These are phyloP conservation scores for Psittacus erithacus DNA, from an alignment of 2,113 vertebrate species.

Conservation along the genomic window DNA sequence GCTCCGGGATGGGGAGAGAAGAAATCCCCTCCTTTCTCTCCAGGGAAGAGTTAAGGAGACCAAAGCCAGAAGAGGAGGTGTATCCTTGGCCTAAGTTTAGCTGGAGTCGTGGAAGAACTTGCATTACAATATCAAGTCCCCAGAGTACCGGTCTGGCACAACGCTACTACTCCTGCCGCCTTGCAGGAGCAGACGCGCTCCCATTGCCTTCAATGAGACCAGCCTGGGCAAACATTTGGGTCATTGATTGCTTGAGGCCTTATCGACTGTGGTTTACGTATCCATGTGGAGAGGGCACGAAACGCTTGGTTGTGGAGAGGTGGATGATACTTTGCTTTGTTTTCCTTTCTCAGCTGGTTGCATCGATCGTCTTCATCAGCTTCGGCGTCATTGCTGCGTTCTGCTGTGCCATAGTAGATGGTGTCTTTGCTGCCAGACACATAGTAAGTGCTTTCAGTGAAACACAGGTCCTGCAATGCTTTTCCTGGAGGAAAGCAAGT, in stretches of 20 bases:
- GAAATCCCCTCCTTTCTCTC: background rate
- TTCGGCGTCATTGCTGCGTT: slow-evolving; percentile 97
- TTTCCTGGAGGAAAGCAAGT: background rate
- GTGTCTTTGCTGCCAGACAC: slow-evolving; percentile 96
- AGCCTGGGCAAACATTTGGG: background rate
- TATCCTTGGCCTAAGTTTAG: background rate
- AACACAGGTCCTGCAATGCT: background rate
- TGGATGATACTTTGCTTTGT: slow-evolving; percentile 36
- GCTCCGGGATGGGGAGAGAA: background rate
- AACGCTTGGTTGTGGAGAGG: background rate
- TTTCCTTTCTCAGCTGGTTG: slow-evolving; percentile 87
- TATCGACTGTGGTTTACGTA: background rate
- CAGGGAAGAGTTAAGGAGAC: background rate
- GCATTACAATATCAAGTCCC: background rate
- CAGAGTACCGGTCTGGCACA: background rate
- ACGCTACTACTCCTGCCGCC: background rate
- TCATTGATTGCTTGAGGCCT: background rate
- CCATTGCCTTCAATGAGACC: background rate
- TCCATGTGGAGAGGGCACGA: background rate
- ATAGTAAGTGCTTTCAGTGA: slow-evolving; percentile 86
- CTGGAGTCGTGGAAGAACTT: background rate
- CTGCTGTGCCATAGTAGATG: slow-evolving; percentile 97
- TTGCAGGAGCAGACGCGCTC: background rate
- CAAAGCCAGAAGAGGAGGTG: background rate
- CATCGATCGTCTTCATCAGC: slow-evolving; percentile 98